A percentile compares a stretch with the other conserved stretches of the same genome.
These are phyloP conservation scores for Patella depressa DNA, from an alignment of 2,888 invertebrate species.

Conservation along the genomic window DNA sequence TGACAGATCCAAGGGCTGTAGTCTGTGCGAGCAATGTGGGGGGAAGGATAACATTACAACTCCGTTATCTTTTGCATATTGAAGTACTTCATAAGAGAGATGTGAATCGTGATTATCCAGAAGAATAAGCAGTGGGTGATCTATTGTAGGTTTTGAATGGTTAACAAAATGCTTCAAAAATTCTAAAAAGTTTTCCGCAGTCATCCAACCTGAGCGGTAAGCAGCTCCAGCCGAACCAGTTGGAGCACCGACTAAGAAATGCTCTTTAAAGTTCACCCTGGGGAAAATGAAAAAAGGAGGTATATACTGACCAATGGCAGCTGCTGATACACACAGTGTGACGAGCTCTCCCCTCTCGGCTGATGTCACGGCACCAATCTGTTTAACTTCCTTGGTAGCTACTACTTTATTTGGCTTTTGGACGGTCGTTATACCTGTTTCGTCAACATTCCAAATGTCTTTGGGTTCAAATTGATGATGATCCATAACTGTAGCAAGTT, in stretches of 20 bases:
- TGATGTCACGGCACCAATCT: constrained; percentile 35
- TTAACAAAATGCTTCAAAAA: constrained; percentile 60
- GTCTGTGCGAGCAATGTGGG: constrained; percentile 69
- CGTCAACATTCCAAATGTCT: constrained; percentile 37
- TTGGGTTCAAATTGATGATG: constrained; percentile 22
- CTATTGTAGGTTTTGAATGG: constrained; percentile 49
- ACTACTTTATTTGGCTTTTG: constrained; percentile 32
- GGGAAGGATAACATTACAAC: constrained; percentile 68
- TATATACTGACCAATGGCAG: constrained; percentile 27
- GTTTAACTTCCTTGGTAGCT: constrained; percentile 30
- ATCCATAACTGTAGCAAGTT: constrained; percentile 33
- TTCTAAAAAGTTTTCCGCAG: too few relatives aligned
- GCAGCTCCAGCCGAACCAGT: constrained; percentile 14
- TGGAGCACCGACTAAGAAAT: constrained; percentile 13
- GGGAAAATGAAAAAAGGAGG: constrained; percentile 33
- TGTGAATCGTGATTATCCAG: constrained; percentile 62
- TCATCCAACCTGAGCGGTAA: constrained; percentile 53
- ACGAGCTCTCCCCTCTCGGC: constrained; percentile 30
- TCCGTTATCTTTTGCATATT: constrained; percentile 63
- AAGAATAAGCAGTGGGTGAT: too few relatives aligned
- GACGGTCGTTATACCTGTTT: constrained; percentile 39
- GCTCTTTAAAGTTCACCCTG: constrained; percentile 20
- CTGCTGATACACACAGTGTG: constrained; percentile 13
- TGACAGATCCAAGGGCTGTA: constrained; percentile 71
- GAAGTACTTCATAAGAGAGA: too few relatives aligned